Conservation (phyloP, 2,888 invertebrate genomes). For the Cataglyphis altisquamis region DNA sequence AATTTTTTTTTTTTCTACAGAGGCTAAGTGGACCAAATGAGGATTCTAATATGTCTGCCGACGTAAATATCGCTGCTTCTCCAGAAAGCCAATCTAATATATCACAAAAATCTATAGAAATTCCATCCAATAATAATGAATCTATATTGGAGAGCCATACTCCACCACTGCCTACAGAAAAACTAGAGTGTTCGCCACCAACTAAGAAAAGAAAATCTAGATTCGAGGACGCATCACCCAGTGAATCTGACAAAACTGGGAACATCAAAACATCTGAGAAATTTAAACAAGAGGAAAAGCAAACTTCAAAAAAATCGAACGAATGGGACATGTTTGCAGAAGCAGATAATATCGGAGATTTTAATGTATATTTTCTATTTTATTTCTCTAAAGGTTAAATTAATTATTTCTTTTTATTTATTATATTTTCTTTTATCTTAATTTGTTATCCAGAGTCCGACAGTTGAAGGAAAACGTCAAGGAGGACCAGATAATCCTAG, state of each 20-base stretch:
- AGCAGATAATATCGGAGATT: conserved; percentile 93
- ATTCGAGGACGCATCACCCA: conserved; percentile 79
- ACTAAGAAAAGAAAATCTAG: conserved; percentile 80
- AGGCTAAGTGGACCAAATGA: conserved; percentile 88
- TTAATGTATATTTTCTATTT: conserved; percentile 88
- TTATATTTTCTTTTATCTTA: conserved; percentile 5
- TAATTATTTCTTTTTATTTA: conserved; percentile 45
- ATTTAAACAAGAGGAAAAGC: conserved; percentile 81
- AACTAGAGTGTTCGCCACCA: conserved; percentile 77
- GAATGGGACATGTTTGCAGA: conserved; percentile 98
- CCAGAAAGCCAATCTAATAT: conserved; percentile 76
- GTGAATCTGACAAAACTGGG: conserved; percentile 71
- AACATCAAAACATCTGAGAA: conserved; percentile 80
- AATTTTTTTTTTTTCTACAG: conserved; percentile 80
- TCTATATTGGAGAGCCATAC: conserved; percentile 83
- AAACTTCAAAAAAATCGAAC: conserved; percentile 87
- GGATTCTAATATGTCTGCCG: conserved; percentile 86
- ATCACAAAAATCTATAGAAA: conserved; percentile 80
- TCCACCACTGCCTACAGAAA: conserved; percentile 82
- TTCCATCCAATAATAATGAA: conserved; percentile 83
- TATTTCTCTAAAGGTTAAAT: not conserved
- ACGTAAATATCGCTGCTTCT: conserved; percentile 77
- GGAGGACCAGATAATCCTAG: conserved; percentile 94
- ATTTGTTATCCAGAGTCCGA: conserved; percentile 89
- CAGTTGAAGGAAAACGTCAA: conserved; percentile 87